A percentile compares a stretch with the other conserved stretches of the same genome.
phyloP scores from a whole-genome alignment of 2,888 invertebrate species.

The Amorpha juglandis region DNA sequence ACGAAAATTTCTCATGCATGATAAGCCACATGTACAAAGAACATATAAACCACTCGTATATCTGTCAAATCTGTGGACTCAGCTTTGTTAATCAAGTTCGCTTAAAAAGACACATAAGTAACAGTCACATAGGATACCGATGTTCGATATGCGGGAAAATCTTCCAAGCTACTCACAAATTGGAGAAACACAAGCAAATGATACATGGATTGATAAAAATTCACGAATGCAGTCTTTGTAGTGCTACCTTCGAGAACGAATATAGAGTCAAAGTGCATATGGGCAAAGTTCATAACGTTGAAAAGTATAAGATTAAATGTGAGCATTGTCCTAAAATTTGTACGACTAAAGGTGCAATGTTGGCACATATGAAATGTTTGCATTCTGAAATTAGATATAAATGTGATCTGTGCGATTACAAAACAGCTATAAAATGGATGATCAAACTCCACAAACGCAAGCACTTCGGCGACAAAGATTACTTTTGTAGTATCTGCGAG shows the following conservation, averaged over 20 bases:
- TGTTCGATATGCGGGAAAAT: conserved; percentile 72
- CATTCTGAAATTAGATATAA: conserved; percentile 66
- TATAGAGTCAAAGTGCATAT: conserved; percentile 70
- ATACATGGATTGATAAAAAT: conserved; percentile 56
- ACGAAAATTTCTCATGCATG: conserved; percentile 62
- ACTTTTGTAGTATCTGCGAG: conserved; percentile 83
- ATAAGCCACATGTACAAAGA: conserved; percentile 68
- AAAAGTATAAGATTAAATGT: conserved; percentile 65
- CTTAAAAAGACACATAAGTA: conserved; percentile 60
- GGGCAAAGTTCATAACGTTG: conserved; percentile 70
- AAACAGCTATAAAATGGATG: conserved; percentile 63
- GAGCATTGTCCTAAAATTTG: conserved; percentile 72
- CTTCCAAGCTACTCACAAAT: conserved; percentile 59
- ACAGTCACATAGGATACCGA: conserved; percentile 54
- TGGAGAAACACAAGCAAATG: conserved; percentile 59
- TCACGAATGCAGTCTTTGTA: conserved; percentile 59
- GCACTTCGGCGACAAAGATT: conserved; percentile 77
- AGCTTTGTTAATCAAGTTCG: conserved; percentile 61
- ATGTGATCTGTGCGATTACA: conserved; percentile 69
- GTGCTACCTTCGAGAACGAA: conserved; percentile 50
- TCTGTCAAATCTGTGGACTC: conserved; percentile 67
- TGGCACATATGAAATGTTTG: conserved; percentile 77
- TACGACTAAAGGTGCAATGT: conserved; percentile 79
- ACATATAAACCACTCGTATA: conserved; percentile 58
- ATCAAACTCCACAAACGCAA: conserved; percentile 73